phyloP scores from a whole-genome alignment of 2,888 invertebrate genomes.

The Xestia xanthographa region DNA sequence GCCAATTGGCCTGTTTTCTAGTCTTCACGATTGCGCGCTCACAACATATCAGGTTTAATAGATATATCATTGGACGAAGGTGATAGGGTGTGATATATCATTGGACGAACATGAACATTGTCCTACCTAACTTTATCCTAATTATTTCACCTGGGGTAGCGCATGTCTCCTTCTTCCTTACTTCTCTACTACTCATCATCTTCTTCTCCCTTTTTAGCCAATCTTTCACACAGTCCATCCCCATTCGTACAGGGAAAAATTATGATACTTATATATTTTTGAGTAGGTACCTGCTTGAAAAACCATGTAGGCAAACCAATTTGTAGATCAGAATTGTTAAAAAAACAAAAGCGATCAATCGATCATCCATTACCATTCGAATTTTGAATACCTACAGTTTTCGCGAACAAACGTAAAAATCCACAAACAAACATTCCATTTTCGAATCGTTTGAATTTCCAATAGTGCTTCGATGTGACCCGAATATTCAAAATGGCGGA shows the following conservation, averaged over 20 bases:
- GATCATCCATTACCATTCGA: slow-evolving; percentile 4
- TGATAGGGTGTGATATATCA: too few relatives aligned
- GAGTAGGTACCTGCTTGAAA: background rate
- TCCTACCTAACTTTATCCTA: too few relatives aligned
- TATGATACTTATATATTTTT: background rate
- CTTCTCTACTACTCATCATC: too few relatives aligned
- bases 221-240: background rate
- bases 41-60: too few relatives aligned
- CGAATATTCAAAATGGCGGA: slow-evolving; percentile 39
- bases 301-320: background rate
- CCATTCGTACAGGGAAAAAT: background rate
- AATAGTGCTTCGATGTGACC: slow-evolving; percentile 28
- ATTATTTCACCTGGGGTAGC: too few relatives aligned
- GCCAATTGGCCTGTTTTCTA: too few relatives aligned
- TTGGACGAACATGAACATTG: too few relatives aligned
- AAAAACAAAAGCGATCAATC: background rate
- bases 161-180: too few relatives aligned
- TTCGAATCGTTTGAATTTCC: slow-evolving; percentile 36
- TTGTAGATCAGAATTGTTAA: background rate
- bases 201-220: background rate
- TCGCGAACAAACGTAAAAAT: background rate
- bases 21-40: too few relatives aligned
- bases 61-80: too few relatives aligned
- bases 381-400: slow-evolving; percentile 1
- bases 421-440: slow-evolving; percentile 24